Conservation (phyloP, 2,797 vertebrate genomes). For the Lemur catta region DNA sequence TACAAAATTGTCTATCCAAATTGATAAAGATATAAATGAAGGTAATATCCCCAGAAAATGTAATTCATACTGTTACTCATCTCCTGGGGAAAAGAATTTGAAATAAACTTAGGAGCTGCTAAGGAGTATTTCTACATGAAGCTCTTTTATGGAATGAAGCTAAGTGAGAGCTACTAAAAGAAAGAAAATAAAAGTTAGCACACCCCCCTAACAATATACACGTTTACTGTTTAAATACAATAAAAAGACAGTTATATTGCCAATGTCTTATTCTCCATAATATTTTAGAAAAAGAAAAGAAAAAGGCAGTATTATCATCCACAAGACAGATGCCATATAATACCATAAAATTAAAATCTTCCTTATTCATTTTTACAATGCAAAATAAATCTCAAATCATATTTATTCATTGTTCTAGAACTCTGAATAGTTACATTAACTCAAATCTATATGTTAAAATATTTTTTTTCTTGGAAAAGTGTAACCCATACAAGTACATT, state of each 20-base stretch:
- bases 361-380: background rate
- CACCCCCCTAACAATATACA: background rate
- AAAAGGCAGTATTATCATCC: background rate
- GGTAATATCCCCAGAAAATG: constrained; percentile 52
- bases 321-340: background rate
- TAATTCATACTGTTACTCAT: constrained; percentile 53
- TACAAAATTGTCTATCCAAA: constrained; percentile 53
- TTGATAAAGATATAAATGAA: constrained; percentile 61
- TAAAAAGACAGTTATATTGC: background rate
- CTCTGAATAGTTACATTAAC: background rate
- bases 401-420: background rate
- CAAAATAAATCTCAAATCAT: background rate
- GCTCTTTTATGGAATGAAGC: constrained; percentile 20
- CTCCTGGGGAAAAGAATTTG: constrained; percentile 39
- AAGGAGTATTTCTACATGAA: constrained; percentile 15
- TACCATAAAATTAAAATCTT: background rate
- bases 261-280: background rate
- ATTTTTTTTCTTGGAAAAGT: background rate
- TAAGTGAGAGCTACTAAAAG: constrained; percentile 24
- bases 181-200: constrained; percentile 44
- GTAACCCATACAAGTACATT: background rate
- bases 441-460: background rate
- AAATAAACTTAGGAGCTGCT: constrained; percentile 45
- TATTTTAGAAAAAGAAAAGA: background rate
- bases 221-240: constrained; percentile 9